Evolutionary conservation across 2,888 invertebrate species (phyloP).

Genomic region (Zygaena filipendulae): DNA sequence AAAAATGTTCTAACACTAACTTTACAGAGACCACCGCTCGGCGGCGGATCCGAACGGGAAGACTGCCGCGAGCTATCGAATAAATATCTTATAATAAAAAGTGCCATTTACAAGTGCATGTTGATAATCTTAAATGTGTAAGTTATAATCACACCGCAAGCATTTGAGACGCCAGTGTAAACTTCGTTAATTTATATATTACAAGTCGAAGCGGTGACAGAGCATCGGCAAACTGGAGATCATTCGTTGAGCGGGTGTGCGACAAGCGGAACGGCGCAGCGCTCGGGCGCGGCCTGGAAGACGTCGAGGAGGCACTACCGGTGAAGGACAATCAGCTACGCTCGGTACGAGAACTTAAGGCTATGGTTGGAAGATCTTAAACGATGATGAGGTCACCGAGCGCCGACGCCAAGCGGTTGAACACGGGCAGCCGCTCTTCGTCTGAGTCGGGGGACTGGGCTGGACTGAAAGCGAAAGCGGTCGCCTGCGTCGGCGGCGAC

Average conservation of each 20-base stretch:
- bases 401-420: conserved; percentile 65
- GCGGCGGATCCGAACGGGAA: conserved; percentile 65
- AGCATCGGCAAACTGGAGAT: conserved; percentile 65
- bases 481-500: conserved; percentile 63
- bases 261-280: conserved; percentile 46
- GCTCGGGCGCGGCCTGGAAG: conserved; percentile 54
- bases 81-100: conserved; percentile 65
- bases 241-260: conserved; percentile 65
- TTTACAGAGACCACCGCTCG: conserved; percentile 68
- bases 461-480: conserved; percentile 56
- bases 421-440: conserved; percentile 81
- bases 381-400: conserved; percentile 62
- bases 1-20: conserved; percentile 64
- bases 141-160: conserved; percentile 64
- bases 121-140: conserved; percentile 45
- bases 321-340: conserved; percentile 59
- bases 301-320: conserved; percentile 61
- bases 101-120: conserved; percentile 68
- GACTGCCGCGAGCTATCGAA: conserved; percentile 64
- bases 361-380: conserved; percentile 44
- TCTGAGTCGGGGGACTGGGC: conserved; percentile 60
- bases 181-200: conserved; percentile 58
- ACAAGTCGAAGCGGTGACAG: conserved; percentile 53
- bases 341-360: conserved; percentile 57
- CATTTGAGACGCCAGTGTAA: conserved; percentile 64